These are phyloP conservation scores for Eupleurogrammus muticus DNA, from an alignment of 2,797 vertebrate species.

Conservation along the genomic window DNA sequence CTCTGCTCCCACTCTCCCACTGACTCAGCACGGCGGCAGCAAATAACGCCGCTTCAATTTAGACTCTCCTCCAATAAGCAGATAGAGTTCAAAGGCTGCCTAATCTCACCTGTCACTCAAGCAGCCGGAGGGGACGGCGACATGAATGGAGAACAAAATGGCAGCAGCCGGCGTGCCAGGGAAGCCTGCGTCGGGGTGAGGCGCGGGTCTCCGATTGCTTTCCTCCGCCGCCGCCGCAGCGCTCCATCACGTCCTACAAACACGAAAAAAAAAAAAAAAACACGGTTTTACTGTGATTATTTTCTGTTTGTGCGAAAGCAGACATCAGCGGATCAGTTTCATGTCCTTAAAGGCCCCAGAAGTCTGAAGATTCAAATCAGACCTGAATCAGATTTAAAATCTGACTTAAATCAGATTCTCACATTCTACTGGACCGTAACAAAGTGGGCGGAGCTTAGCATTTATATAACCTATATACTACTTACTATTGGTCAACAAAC, in stretches of 20 bases:
- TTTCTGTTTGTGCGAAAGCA: too few species aligned
- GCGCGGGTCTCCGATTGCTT: constrained; percentile 47
- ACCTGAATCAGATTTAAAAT: too few species aligned
- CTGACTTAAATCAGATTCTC: too few species aligned
- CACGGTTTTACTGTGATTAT: too few species aligned
- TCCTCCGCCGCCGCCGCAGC: constrained; percentile 6
- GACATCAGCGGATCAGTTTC: too few species aligned
- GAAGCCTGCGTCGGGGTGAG: constrained; percentile 32
- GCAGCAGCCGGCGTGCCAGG: constrained; percentile 48
- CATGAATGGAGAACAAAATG: constrained; percentile 65
- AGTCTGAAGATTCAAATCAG: too few species aligned
- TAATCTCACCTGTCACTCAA: constrained; percentile 83
- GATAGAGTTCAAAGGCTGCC: constrained; percentile 81
- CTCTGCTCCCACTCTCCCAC: constrained; percentile 65
- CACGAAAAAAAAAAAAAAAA: too few species aligned
- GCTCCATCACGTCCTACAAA: background rate
- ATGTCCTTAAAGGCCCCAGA: too few species aligned
- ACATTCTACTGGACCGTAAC: too few species aligned
- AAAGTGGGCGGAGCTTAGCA: too few species aligned
- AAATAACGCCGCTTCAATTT: constrained; percentile 84
- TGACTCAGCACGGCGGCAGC: constrained; percentile 81
- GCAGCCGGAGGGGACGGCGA: constrained; percentile 49
- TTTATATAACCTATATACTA: too few species aligned
- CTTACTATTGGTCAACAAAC: too few species aligned
- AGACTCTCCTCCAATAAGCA: constrained; percentile 76